phyloP scores from a whole-genome alignment of 2,797 vertebrate species.

The Mormyrops attenuatus region DNA sequence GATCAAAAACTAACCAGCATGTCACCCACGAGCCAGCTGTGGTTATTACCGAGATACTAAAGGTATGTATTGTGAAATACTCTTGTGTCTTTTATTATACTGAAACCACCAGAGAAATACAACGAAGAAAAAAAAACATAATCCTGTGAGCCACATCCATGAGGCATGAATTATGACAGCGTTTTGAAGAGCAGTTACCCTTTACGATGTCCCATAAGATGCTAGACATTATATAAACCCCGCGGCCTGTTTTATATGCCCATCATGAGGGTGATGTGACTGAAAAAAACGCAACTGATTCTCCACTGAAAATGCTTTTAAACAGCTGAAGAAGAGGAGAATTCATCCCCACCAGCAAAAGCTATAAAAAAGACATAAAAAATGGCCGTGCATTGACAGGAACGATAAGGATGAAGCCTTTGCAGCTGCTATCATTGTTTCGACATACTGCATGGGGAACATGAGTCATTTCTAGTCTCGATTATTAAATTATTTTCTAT shows the following conservation, averaged over 20 bases:
- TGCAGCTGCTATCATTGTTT: not conserved
- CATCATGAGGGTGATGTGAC: not conserved
- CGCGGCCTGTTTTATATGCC: not conserved
- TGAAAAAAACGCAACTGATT: not conserved
- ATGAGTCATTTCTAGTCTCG: not conserved
- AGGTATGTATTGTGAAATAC: not conserved
- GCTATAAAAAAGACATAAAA: not conserved
- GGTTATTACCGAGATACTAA: not conserved
- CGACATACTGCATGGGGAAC: not conserved
- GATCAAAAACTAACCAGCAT: not conserved
- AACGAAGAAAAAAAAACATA: not conserved
- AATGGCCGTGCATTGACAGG: not conserved
- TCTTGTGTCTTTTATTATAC: not conserved
- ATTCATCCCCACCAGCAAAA: not conserved
- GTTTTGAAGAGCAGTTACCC: not conserved
- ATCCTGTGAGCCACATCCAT: not conserved
- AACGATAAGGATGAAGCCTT: not conserved
- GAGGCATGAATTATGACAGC: not conserved
- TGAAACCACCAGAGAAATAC: not conserved
- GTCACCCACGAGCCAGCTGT: not conserved
- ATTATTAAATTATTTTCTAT: constrained; percentile 1
- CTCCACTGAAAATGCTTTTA: not conserved
- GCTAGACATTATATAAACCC: constrained; percentile 3
- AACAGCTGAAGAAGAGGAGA: not conserved
- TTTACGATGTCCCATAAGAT: constrained; percentile 1